Conservation (phyloP, 1,140 invertebrate genomes). For the Drosophila nannoptera region DNA sequence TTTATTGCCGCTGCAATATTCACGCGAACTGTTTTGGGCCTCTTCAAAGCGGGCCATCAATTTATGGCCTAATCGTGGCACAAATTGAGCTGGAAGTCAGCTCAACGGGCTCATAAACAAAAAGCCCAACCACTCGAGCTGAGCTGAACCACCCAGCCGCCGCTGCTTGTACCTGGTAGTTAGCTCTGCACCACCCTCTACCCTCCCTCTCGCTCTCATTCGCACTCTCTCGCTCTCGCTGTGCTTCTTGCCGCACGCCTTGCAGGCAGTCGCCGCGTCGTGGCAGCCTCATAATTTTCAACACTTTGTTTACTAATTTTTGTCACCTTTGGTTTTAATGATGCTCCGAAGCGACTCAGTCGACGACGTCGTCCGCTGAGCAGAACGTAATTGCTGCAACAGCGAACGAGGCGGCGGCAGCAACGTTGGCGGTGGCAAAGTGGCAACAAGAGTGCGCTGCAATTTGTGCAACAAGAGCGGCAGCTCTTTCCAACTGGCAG, state of each 20-base stretch:
- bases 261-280: slow-evolving; percentile 24
- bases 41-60: slow-evolving; percentile 10
- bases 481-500: slow-evolving; percentile 36
- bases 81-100: slow-evolving; percentile 12
- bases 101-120: slow-evolving; percentile 35
- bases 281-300: slow-evolving; percentile 71
- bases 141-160: slow-evolving; percentile 11
- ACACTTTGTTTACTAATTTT: slow-evolving; percentile 78
- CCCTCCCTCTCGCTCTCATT: background rate
- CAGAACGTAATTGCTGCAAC: slow-evolving; percentile 65
- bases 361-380: slow-evolving; percentile 8
- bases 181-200: slow-evolving; percentile 2
- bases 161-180: slow-evolving; percentile 36
- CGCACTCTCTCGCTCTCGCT: background rate
- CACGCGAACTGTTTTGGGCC: slow-evolving; percentile 4
- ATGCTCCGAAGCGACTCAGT: slow-evolving; percentile 51
- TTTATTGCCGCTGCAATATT: slow-evolving; percentile 1
- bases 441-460: slow-evolving; percentile 59
- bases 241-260: slow-evolving; percentile 35
- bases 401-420: background rate
- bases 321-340: slow-evolving; percentile 77
- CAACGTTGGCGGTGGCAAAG: slow-evolving; percentile 35
- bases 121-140: slow-evolving; percentile 19
- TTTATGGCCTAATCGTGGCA: slow-evolving; percentile 11
- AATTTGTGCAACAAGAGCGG: slow-evolving; percentile 67